A percentile compares a stretch with the other conserved stretches of the same genome.
phyloP scores from a whole-genome alignment of 2,797 vertebrate species.

The Rhabdophis nuchalis region DNA sequence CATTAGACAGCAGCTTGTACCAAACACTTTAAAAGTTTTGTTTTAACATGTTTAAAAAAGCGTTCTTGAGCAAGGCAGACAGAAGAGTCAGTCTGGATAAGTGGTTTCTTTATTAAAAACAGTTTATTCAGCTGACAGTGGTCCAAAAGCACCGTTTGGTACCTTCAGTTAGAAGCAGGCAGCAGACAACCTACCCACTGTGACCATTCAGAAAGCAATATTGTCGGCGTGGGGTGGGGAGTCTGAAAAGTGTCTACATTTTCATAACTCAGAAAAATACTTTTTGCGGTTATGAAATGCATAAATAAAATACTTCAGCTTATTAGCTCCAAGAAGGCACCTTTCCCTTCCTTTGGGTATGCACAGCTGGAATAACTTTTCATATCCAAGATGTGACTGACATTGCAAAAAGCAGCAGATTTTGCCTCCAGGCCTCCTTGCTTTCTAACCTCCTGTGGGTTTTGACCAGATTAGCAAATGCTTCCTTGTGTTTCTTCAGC shows the following conservation, averaged over 20 bases:
- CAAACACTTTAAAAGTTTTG: conserved; percentile 64
- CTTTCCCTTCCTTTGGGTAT: background rate
- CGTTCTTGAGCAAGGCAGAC: conserved; percentile 71
- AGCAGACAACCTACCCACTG: background rate
- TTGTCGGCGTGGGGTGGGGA: background rate
- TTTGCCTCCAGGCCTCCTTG: background rate
- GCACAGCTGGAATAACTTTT: background rate
- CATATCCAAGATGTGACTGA: background rate
- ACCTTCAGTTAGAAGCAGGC: background rate
- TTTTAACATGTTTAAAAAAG: conserved; percentile 60
- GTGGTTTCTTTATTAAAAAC: conserved; percentile 58
- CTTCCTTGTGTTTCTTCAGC: background rate
- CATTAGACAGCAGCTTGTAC: conserved; percentile 44
- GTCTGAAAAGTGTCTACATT: background rate
- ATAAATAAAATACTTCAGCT: background rate
- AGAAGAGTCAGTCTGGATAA: conserved; percentile 49
- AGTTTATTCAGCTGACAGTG: conserved; percentile 20
- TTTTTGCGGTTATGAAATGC: background rate
- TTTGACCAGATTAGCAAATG: background rate
- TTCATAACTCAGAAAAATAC: background rate
- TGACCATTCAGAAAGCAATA: background rate
- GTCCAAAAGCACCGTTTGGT: background rate
- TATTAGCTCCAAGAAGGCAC: too few relatives aligned
- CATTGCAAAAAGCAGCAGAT: background rate
- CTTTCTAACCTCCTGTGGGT: background rate